Conservation (phyloP, 2,113 vertebrate genomes). For the Picathartes gymnocephalus region DNA sequence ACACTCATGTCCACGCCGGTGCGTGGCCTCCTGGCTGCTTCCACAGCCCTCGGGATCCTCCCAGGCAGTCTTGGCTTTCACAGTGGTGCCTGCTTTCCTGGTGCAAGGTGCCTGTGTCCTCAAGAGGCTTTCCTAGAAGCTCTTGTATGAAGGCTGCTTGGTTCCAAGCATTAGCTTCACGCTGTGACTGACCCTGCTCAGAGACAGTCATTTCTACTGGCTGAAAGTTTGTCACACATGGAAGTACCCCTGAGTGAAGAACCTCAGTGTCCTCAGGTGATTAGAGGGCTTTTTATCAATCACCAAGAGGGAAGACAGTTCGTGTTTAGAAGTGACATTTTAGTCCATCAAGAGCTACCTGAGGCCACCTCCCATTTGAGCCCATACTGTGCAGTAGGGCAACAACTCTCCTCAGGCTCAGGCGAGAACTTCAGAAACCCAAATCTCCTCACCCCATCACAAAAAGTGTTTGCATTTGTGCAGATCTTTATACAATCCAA, state of each 20-base stretch:
- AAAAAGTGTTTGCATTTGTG: not conserved
- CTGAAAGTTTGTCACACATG: not conserved
- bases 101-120: not conserved
- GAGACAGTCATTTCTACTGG: not conserved
- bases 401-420: not conserved
- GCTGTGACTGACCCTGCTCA: not conserved
- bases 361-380: not conserved
- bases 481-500: not conserved
- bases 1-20: accelerated
- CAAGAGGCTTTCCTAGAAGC: not conserved
- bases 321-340: not conserved
- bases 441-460: not conserved
- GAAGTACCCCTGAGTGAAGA: not conserved
- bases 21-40: not conserved
- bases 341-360: not conserved
- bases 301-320: not conserved
- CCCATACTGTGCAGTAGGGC: no score
- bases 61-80: not conserved
- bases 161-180: not conserved
- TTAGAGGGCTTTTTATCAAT: not conserved
- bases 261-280: not conserved
- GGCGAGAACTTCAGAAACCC: not conserved
- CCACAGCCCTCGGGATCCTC: not conserved
- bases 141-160: not conserved
- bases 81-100: not conserved